Conservation (phyloP, 2,797 vertebrate genomes). For the Coilia nasus region DNA sequence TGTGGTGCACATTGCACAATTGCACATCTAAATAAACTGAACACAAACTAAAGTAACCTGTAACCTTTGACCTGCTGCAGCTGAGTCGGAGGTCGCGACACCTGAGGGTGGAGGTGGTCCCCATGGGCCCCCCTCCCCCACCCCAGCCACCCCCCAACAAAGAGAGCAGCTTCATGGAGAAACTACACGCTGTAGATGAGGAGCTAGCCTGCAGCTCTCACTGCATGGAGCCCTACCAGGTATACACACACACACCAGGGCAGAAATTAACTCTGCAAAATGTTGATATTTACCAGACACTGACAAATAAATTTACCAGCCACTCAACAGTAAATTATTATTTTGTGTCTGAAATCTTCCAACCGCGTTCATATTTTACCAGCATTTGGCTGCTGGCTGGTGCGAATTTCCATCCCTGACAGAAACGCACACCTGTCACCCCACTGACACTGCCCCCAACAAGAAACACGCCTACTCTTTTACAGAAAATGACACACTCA, state of each 20-base stretch:
- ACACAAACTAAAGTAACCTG: no score
- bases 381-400: no score
- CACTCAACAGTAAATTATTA: no score
- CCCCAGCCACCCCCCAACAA: constrained; percentile 59
- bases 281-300: no score
- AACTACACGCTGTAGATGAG: constrained; percentile 83
- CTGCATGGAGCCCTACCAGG: constrained; percentile 84
- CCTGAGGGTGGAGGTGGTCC: constrained; percentile 77
- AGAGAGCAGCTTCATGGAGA: constrained; percentile 82
- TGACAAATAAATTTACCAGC: no score
- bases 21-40: not conserved
- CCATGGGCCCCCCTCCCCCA: constrained; percentile 85
- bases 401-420: no score
- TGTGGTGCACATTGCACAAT: not conserved
- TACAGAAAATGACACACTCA: no score
- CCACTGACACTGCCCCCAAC: not conserved
- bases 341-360: no score
- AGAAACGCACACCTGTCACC: no score
- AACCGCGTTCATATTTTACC: no score
- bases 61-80: constrained; percentile 55
- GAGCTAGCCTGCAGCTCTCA: constrained; percentile 78
- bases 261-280: no score
- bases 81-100: constrained; percentile 63
- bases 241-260: constrained; percentile 51
- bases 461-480: no score